Base-by-base conservation (phyloP, 2,113 vertebrate species). In the Cricetomys ansorgei region DNA sequence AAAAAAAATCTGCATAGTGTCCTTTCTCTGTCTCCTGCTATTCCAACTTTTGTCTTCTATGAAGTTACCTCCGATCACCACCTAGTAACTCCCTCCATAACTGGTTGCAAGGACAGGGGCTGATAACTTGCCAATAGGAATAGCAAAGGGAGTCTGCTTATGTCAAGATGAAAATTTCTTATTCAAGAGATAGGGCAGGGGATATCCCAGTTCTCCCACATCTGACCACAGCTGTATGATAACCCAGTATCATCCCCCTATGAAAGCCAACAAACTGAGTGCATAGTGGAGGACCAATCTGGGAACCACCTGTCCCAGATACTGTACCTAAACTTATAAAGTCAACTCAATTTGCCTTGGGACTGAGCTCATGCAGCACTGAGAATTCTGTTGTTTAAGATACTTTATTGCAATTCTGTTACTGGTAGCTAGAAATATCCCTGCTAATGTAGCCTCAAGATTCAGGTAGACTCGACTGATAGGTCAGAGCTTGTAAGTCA, bases 41-140 rank as follows among this genome's bases (percentile, higher is more conserved):
- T 57, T 91, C 40, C 27, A 81, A 40, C 80, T 96, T 96, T 75
- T 88, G 62, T 81, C 86, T 91, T 89, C 76, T 84, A 7, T 50
- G 69, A 79, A 91, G 84, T 40, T 12, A 34, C 59, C 29, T 95
- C 67, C 62, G 59, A 67, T 59, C 25, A 31, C 31, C 53, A 45
- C 62, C 73, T 59, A 59, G 62, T 21, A 89, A 57, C 34, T 69
- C 21, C 34, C 21, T 79, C 11, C 37, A 48, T n/a, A 45, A 13
- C 17, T 43, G 37, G 64, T 45, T 73, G 67, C 45, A 92, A 79
- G 37, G 50, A 27, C 72, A 16, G 37, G 12, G 1, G 65, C 50
- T 62, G 2, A 5, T 57, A 21, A 34, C 29, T 89, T 87, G 40
- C 37, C n/a, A 67, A 12, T 55, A 43, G 81, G n/a, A 43, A 12